These are phyloP conservation scores for Xanthia icteritia DNA, from an alignment of 2,888 invertebrate genomes.

Conservation along the genomic window DNA sequence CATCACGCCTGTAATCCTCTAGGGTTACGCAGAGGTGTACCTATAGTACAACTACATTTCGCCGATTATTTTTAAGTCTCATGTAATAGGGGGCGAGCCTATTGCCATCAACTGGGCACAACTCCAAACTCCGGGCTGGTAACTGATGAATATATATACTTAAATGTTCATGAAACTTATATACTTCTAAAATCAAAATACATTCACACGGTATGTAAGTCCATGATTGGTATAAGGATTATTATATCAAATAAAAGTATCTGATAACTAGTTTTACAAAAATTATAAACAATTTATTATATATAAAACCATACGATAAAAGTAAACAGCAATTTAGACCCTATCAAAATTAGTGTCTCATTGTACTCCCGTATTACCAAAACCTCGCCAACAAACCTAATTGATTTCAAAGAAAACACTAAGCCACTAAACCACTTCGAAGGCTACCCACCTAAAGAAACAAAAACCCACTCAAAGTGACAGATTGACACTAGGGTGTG, in stretches of 20 bases:
- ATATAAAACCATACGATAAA: no score
- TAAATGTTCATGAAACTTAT: background rate
- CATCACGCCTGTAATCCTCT: no score
- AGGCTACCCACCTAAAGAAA: conserved; percentile 41
- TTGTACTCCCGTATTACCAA: background rate
- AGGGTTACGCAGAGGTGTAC: no score
- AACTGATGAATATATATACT: background rate
- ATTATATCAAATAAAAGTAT: background rate
- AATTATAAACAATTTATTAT: background rate
- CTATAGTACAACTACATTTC: no score
- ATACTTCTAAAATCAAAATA: background rate
- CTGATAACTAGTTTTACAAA: background rate
- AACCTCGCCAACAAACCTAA: conserved; percentile 9
- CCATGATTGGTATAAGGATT: background rate
- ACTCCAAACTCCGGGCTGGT: no score
- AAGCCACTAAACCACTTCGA: conserved; percentile 20
- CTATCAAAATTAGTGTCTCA: background rate
- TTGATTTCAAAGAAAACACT: conserved; percentile 51
- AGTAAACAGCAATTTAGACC: no score
- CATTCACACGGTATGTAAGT: background rate
- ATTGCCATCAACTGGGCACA: no score
- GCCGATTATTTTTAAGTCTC: no score
- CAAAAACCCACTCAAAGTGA: conserved; percentile 66
- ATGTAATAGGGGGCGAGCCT: no score
- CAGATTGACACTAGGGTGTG: conserved; percentile 65